Evolutionary conservation across 2,113 vertebrate species (phyloP).

Genomic region (Myiopsitta monachus): DNA sequence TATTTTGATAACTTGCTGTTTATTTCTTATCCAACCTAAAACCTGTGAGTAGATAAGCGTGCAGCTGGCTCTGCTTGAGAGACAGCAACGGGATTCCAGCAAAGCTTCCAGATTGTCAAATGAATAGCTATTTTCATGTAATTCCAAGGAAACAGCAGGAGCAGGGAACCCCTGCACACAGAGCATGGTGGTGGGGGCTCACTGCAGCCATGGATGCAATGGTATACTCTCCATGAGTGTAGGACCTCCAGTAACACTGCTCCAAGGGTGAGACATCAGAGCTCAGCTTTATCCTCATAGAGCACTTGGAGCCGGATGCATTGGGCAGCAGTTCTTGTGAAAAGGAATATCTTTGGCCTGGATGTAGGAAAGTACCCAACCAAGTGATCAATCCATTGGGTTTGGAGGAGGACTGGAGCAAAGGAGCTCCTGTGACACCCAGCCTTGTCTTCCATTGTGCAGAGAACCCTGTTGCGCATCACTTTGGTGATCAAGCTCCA

Average conservation of each 20-base stretch:
- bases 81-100: neutral
- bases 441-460: accelerated
- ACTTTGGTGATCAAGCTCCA: neutral
- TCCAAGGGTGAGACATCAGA: neutral
- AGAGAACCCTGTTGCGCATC: neutral
- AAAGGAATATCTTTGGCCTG: neutral
- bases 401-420: neutral
- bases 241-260: neutral
- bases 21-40: neutral
- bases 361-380: accelerated
- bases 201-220: accelerated
- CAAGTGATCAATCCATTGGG: accelerated
- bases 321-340: neutral
- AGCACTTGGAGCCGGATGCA: neutral
- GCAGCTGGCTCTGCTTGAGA: neutral
- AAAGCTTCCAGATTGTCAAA: neutral
- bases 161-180: neutral
- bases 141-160: neutral
- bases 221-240: accelerated
- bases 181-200: neutral
- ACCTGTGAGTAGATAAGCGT: neutral
- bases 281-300: neutral
- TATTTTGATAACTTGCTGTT: neutral
- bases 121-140: neutral
- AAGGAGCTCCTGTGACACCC: neutral